Conservation (phyloP, 2,888 invertebrate genomes). For the Trimorus sp. region DNA sequence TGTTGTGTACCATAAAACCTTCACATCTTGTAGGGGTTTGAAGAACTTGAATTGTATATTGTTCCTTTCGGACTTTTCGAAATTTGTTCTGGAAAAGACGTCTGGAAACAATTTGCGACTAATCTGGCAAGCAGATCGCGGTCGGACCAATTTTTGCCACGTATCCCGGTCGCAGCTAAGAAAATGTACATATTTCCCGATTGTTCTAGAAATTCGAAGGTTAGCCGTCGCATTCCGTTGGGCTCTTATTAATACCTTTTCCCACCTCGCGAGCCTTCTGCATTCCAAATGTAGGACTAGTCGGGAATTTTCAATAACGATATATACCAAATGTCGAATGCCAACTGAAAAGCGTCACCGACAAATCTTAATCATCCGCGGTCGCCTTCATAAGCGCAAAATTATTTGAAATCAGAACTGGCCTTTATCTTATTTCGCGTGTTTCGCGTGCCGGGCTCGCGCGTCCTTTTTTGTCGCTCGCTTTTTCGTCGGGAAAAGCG, state of each 20-base stretch:
- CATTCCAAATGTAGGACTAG: constrained; percentile 63
- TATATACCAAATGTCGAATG: constrained; percentile 67
- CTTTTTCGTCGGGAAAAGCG: constrained; percentile 1
- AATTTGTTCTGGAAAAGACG: not conserved
- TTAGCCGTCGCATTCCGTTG: constrained; percentile 59
- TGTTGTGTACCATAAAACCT: no score
- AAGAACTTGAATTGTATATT: no score
- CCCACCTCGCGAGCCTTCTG: constrained; percentile 54
- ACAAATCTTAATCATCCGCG: constrained; percentile 61
- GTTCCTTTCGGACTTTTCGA: no score
- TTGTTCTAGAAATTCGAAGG: constrained; percentile 64
- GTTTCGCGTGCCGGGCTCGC: no score
- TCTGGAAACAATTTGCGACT: not conserved
- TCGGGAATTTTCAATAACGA: constrained; percentile 66
- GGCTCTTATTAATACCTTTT: constrained; percentile 63
- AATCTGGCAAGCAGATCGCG: no score
- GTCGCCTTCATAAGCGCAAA: constrained; percentile 52
- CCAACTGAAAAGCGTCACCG: constrained; percentile 61
- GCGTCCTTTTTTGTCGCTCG: not conserved
- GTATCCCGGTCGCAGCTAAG: constrained; percentile 11
- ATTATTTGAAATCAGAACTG: constrained; percentile 56
- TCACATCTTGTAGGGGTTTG: no score
- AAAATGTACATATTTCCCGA: constrained; percentile 56
- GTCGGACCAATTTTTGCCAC: constrained; percentile 1
- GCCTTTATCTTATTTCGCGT: constrained; percentile 37